Conservation (phyloP, 2,797 vertebrate genomes). For the Phoxinus dragarum region DNA sequence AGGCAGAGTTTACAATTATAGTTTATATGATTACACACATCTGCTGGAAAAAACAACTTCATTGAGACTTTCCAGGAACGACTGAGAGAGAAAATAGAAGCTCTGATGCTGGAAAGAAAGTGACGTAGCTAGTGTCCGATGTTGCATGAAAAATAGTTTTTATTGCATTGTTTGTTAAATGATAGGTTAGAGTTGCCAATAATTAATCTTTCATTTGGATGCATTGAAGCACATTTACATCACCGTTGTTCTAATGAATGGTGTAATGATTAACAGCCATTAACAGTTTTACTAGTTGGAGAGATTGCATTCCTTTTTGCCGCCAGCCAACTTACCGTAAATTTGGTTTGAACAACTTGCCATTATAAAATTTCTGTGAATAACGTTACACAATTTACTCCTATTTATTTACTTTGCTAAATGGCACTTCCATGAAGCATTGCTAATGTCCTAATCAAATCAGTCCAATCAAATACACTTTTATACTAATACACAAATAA, state of each 20-base stretch:
- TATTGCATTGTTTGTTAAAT: not conserved
- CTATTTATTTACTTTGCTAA: not conserved
- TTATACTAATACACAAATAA: not conserved
- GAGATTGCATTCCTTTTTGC: not conserved
- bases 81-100: not conserved
- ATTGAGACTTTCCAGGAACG: slow-evolving; percentile 30
- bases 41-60: slow-evolving; percentile 9
- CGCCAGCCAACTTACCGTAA: not conserved
- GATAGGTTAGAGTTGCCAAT: not conserved
- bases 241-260: not conserved
- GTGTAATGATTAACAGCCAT: not conserved
- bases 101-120: not conserved
- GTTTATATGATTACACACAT: slow-evolving; percentile 53
- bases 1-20: slow-evolving; percentile 47
- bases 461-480: not conserved
- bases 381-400: not conserved
- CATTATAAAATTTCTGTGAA: not conserved
- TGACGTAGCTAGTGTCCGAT: not conserved
- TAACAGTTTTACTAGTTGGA: not conserved
- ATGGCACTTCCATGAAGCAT: not conserved
- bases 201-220: not conserved
- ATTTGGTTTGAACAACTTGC: not conserved
- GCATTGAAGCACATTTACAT: not conserved
- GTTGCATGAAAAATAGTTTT: not conserved
- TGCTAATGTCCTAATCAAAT: not conserved